Conservation (phyloP, 2,888 invertebrate species). For the Hypsopygia costalis region DNA sequence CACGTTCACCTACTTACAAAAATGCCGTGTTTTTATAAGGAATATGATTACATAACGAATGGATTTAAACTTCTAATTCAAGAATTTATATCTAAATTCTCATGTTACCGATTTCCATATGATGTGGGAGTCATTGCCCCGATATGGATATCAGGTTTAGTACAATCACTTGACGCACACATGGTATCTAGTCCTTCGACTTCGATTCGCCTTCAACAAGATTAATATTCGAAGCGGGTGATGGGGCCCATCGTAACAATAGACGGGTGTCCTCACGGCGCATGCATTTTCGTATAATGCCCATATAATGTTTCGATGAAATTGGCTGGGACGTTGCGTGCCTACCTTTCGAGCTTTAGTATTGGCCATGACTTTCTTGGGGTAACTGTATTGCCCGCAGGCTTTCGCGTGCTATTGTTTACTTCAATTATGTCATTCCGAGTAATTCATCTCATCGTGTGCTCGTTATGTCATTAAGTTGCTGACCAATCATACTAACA, state of each 20-base stretch:
- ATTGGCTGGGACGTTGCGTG: constrained; percentile 63
- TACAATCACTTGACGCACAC: constrained; percentile 37
- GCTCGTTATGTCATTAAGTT: constrained; percentile 29
- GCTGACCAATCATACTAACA: constrained; percentile 25
- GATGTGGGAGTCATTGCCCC: constrained; percentile 59
- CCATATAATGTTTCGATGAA: constrained; percentile 76
- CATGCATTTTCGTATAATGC: constrained; percentile 77
- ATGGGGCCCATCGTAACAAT: constrained; percentile 66
- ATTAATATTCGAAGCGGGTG: constrained; percentile 75
- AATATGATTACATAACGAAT: neutral
- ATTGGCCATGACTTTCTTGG: constrained; percentile 58
- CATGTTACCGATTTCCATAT: constrained; percentile 27
- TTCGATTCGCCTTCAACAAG: constrained; percentile 56
- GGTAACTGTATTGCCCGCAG: constrained; percentile 28
- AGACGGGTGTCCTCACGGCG: constrained; percentile 50
- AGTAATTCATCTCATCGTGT: constrained; percentile 27
- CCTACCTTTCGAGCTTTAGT: constrained; percentile 54
- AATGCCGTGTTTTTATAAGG: neutral
- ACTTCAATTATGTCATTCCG: constrained; percentile 27
- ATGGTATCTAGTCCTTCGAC: constrained; percentile 37
- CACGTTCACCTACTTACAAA: too few species aligned
- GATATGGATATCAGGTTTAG: constrained; percentile 43
- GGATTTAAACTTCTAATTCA: neutral
- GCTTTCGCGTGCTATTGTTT: constrained; percentile 19
- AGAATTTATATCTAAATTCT: constrained; percentile 13